Evolutionary conservation across 2,888 invertebrate species (phyloP), one percentile per base, ranked within the genome.

Genomic region (Heliconius hortense): DNA sequence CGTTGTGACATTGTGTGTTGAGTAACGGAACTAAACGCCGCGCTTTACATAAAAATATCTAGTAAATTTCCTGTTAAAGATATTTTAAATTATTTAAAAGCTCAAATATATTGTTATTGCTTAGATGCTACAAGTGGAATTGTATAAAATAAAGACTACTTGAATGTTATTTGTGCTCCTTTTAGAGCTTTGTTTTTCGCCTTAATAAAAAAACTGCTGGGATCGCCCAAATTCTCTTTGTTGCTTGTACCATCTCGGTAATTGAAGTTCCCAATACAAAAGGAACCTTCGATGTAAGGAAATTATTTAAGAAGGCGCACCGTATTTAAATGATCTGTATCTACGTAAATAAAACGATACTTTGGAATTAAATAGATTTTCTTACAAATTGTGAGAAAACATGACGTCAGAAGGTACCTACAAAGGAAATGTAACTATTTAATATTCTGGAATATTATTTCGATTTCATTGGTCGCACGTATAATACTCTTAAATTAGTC

Each of bases 401-500:
- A 39, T 39, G 24, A n/a, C 18, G 64, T n/a, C 39, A 15, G 1
- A n/a, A 5, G 10, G 64, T n/a, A 35, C 7, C 4, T 39, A 24
- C 15, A 13, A 66, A 26, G 43, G 8, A 35, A 10, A 35, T 35
- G 35, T 35, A 35, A 35, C 35, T 35, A 35, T 66, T 39, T 66
- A 43, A 15, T 66, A 24, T 66, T 15, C 24, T 66, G 26, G 66
- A 18, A 26, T n/a, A 66, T 66, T 8, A 66, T 24, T 66, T 66
- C 24, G 24, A 43, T 69, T 56, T 69, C n/a, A 69, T 69, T 69
- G 35, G 31, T 56, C 24, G 53, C 69, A 69, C 69, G 69, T 69
- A 62, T 59, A 15, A 21, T 79, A 82, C 85, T 85, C 31, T 24
- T 69, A 87, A 88, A 90, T 89, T 75, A 78, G 75, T 73, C 60